These are phyloP conservation scores for Dermochelys coriacea DNA, from an alignment of 2,797 vertebrate species.

Conservation along the genomic window DNA sequence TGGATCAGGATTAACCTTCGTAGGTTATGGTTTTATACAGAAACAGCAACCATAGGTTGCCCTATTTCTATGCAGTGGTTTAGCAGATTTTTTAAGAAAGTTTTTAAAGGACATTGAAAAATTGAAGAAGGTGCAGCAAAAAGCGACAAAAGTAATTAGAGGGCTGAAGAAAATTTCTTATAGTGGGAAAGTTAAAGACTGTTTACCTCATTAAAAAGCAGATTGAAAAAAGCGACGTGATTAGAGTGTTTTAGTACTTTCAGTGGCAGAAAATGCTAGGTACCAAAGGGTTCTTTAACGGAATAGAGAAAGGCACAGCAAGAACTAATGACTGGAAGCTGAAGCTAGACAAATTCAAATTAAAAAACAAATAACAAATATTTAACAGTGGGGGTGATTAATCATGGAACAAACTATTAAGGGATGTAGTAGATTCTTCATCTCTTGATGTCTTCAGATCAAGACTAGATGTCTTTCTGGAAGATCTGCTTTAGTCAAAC, in stretches of 20 bases:
- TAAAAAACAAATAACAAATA: not conserved
- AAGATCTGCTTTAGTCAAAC: not conserved
- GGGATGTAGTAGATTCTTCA: not conserved
- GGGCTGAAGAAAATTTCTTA: not conserved
- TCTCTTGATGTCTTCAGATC: not conserved
- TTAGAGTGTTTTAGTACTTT: not conserved
- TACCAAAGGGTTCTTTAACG: not conserved
- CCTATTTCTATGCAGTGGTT: not conserved
- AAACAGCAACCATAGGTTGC: not conserved
- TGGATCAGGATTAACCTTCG: not conserved
- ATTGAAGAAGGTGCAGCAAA: not conserved
- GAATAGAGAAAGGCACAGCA: slow-evolving; percentile 11
- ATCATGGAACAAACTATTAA: not conserved
- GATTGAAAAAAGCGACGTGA: not conserved
- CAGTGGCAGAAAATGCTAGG: not conserved
- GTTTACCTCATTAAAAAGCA: not conserved
- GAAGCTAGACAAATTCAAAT: slow-evolving; percentile 15
- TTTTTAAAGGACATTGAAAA: not conserved
- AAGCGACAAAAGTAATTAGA: not conserved
- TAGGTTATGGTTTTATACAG: not conserved
- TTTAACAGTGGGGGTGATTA: not conserved
- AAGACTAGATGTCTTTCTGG: not conserved
- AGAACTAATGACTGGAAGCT: not conserved
- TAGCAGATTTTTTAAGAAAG: not conserved
- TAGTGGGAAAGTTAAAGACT: not conserved